Base-by-base conservation (phyloP, 2,797 vertebrate species). In the Kryptopterus vitreolus region DNA sequence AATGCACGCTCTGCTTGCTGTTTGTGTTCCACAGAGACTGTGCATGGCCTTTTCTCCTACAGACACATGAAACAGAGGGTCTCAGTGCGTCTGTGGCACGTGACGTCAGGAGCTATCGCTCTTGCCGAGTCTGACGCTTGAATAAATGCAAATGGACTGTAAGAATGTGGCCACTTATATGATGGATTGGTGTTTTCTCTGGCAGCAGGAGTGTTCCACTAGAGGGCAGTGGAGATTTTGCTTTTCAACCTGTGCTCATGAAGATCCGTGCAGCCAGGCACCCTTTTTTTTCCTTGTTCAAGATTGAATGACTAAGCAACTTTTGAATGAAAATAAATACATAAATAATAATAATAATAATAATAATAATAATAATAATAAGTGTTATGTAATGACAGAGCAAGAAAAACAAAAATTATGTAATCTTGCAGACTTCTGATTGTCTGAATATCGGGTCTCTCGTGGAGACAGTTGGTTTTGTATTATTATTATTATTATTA, bases 171-270 rank as follows among this genome's bases (percentile, higher is more conserved):
- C 50, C 26, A 26, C 22, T 35, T 12, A 15, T 78, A n/a, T 22
- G 61, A 20, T 29, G 0, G 3, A 50, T 24, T 13, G 5, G 12
- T 46, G 8, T 57, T 65, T 58, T 63, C 10, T 35, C 24, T 24
- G 58, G 58, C 7, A 15, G 22, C 3, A 20, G 26, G 2, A 3
- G 35, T 55, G 38, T 26, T 76, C 86, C 86, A 87, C 84, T 78
- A 86, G 86, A 79, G 86, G 86, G 85, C 86, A 82, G 83, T 80
- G 76, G 57, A 79, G 86, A 69, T 82, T 69, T 81, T 78, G 79
- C 35, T 3, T 55, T 33, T 38, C 18, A 4, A 46, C 22, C 38
- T 9, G 24, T 74, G 24, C 2, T 9, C 4, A 1, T 24, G 13
- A 26, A 61, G 46, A 59, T 43, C 15, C 9, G 0, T 59, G 7